Conservation (phyloP, 92 coral and sea anemone genomes). For the Heteractis magnifica region DNA sequence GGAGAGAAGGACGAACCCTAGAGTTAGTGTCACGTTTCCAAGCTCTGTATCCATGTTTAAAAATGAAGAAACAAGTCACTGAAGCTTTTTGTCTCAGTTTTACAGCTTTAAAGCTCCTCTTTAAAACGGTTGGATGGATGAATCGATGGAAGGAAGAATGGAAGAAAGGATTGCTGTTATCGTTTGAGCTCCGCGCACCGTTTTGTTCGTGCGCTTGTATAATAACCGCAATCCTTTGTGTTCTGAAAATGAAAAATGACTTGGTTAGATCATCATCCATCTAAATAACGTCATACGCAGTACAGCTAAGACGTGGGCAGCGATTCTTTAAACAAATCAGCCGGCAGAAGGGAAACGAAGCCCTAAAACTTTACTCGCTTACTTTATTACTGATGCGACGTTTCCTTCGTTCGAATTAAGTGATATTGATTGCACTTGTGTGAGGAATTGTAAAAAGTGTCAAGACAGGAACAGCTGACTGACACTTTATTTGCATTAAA, state of each 20-base stretch:
- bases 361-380: neutral
- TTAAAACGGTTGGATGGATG: neutral
- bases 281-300: neutral
- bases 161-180: neutral
- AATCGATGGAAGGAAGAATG: neutral
- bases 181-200: neutral
- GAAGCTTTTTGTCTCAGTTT: neutral
- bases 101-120: neutral
- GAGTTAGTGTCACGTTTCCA: conserved; percentile 18
- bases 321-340: neutral
- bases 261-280: neutral
- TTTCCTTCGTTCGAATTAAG: neutral
- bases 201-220: neutral
- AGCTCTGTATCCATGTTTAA: neutral
- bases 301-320: neutral
- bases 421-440: neutral
- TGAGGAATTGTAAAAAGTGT: neutral
- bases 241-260: neutral
- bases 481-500: neutral
- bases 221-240: neutral
- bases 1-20: conserved; percentile 38
- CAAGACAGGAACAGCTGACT: neutral
- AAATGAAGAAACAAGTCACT: neutral
- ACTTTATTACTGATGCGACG: neutral
- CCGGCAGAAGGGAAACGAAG: neutral